A percentile compares a stretch with the other conserved stretches of the same genome.
phyloP scores from a whole-genome alignment of 1,140 invertebrate genomes.

The Caerostris darwini region DNA sequence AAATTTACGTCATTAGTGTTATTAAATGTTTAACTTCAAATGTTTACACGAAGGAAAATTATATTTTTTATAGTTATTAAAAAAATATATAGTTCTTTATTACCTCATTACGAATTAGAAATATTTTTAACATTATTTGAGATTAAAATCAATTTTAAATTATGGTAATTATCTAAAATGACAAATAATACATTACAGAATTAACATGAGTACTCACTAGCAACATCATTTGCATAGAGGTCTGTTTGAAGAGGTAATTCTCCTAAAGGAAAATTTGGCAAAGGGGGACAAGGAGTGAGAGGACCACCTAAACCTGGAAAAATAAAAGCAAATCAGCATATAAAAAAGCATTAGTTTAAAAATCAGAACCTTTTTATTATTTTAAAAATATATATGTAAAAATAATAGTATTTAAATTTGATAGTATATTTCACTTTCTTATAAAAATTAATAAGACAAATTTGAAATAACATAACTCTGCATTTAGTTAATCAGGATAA shows the following conservation, averaged over 20 bases:
- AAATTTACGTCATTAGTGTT: no score
- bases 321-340: neutral
- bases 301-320: conserved; percentile 3
- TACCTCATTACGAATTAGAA: neutral
- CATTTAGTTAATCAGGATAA: no score
- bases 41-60: neutral
- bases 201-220: conserved; percentile 5
- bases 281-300: conserved; percentile 3
- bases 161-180: neutral
- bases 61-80: neutral
- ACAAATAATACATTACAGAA: neutral
- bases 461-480: no score
- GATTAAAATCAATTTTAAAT: neutral
- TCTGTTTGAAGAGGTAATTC: conserved; percentile 53
- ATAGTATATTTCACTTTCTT: no score
- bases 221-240: conserved; percentile 68
- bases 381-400: neutral
- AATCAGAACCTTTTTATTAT: neutral
- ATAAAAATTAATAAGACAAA: no score
- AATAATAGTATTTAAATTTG: neutral
- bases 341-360: neutral
- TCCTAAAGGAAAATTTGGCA: conserved; percentile 61
- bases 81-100: neutral
- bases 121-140: neutral
- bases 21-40: no score